Evolutionary conservation across 2,113 vertebrate genomes (phyloP), one percentile per base, ranked within the genome.

Genomic region (Gobiocypris rarus): DNA sequence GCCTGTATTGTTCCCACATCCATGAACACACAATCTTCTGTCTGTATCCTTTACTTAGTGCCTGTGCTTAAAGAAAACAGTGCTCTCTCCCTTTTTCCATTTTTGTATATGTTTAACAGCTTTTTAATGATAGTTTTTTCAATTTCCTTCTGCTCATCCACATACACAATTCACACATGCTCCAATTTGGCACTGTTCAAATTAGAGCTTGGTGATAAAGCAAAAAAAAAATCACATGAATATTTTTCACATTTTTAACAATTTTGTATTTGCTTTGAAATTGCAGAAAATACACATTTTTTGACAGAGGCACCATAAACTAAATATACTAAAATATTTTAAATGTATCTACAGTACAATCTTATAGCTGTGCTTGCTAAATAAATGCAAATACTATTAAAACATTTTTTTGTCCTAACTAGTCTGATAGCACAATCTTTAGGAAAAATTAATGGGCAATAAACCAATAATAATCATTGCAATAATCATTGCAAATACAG

Each of bases 1-100:
- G 77, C 56, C 84, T 26, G 3, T 48, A 65, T 85, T 83, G 81
- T 87, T 82, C 41, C 83, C 48, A 61, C 59, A 80, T 22, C 31
- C 70, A 38, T 56, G 26, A 73, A 81, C 75, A n/a, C 31, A 43
- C 61, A 85, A 28, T 50, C 8, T 61, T 81, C 19, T 54, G 10
- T 69, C 63, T 34, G 9, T 48, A 14, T 65, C 5, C 45, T 22
- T 81, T 52, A 34, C 45, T 75, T 24, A 8, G 14, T 50, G 43
- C 9, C 19, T 70, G 67, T 70, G 34, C 31, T 11, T 73, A 71
- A 43, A 74, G 43, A 10, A 76, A 38, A 69, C 65, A 11, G 31
- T 41, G 65, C 52, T 22, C 52, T 54, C 17, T 54, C 17, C 15
- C 17, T 6, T 54, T 15, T 15, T 52, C 50, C 17, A 19, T 69